Conservation (phyloP, 2,113 vertebrate genomes). For the Psophia crepitans region DNA sequence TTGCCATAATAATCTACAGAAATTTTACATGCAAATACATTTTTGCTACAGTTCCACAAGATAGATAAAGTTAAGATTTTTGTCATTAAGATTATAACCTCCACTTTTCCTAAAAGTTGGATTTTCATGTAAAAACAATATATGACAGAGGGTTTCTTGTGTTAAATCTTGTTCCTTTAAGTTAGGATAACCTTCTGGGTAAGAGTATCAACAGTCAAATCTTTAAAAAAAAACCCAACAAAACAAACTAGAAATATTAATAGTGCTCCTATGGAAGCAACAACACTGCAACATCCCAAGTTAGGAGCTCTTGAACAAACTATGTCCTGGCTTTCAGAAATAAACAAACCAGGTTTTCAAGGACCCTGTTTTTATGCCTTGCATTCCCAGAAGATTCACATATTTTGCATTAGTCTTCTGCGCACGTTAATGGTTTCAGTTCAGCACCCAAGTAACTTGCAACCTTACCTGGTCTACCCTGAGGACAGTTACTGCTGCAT, state of each 20-base stretch:
- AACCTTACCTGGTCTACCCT: slow-evolving; percentile 91
- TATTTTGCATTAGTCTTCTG: neutral
- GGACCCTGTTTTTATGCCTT: neutral
- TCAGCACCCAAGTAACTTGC: neutral
- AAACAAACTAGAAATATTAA: neutral
- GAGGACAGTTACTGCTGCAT: slow-evolving; percentile 92
- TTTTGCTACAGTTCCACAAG: neutral
- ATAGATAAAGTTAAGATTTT: neutral
- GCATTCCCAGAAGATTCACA: neutral
- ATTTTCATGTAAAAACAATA: neutral
- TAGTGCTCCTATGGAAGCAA: neutral
- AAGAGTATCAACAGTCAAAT: neutral
- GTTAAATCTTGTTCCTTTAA: neutral
- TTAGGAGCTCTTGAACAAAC: neutral
- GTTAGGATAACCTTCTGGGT: neutral
- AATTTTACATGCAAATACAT: slow-evolving; percentile 56
- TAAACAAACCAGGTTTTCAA: neutral
- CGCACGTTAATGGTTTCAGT: neutral
- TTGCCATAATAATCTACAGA: slow-evolving; percentile 94
- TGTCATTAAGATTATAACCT: neutral
- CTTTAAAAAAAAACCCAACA: neutral
- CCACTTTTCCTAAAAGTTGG: neutral
- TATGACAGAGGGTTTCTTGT: neutral
- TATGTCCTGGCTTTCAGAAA: neutral
- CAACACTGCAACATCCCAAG: neutral